Percentiles rank a stretch among this genome's conserved stretches.
phyloP scores from a whole-genome alignment of 2,113 vertebrate species.

The Campylomormyrus tamandua region DNA sequence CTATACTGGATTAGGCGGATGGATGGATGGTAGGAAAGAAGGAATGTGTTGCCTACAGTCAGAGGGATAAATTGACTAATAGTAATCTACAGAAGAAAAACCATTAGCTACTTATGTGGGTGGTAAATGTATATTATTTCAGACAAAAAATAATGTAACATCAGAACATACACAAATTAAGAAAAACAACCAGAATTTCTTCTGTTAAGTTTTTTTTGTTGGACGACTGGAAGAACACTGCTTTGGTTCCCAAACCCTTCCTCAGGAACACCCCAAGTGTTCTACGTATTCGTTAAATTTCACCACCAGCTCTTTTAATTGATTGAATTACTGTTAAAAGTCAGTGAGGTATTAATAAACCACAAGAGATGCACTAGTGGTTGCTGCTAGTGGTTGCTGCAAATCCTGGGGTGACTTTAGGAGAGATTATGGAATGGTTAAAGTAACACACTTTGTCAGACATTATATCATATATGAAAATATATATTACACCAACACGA shows the following conservation, averaged over 20 bases:
- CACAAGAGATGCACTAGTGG: neutral
- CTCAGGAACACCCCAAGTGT: neutral
- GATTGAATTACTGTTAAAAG: neutral
- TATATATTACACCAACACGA: neutral
- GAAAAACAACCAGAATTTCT: neutral
- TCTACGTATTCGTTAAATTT: neutral
- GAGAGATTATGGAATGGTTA: neutral
- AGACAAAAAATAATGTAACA: neutral
- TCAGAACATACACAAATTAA: neutral
- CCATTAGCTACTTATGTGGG: neutral
- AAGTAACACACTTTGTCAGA: neutral
- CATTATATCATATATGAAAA: neutral
- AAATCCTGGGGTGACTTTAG: neutral
- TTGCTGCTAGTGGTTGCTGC: neutral
- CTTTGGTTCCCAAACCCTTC: neutral
- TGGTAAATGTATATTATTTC: neutral
- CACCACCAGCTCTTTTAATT: neutral
- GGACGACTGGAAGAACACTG: neutral
- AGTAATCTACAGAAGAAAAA: neutral
- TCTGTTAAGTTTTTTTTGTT: neutral
- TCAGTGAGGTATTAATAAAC: neutral
- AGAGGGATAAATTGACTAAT: neutral
- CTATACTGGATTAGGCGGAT: neutral
- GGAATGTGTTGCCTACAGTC: neutral
- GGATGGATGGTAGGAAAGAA: neutral